Evolutionary conservation across 1,140 invertebrate species (phyloP).

Genomic region (Drepana arcuata): DNA sequence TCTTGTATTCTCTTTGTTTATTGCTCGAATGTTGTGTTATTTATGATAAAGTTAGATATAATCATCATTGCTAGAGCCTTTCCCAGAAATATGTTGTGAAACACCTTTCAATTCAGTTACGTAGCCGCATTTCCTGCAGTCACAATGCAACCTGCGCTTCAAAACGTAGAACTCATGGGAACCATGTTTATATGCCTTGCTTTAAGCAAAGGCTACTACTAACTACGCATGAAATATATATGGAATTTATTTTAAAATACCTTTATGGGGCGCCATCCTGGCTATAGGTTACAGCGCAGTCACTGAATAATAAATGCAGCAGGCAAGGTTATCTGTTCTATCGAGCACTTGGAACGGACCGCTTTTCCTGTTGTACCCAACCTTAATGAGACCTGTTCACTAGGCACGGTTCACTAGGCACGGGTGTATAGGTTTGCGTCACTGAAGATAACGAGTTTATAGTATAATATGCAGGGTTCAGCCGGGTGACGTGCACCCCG

Average conservation of each 20-base stretch:
- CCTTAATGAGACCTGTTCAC: conserved; percentile 19
- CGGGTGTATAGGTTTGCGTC: conserved; percentile 42
- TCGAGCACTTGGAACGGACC: conserved; percentile 26
- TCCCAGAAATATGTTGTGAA: no score
- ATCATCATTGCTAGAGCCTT: no score
- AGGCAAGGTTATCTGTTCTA: conserved; percentile 47
- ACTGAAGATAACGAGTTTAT: conserved; percentile 55
- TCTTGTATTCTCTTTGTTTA: no score
- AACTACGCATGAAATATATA: no score
- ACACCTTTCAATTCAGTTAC: no score
- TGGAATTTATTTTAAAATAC: conserved; percentile 49
- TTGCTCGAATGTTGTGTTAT: no score
- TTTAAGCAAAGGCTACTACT: no score
- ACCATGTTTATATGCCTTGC: no score
- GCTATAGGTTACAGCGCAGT: conserved; percentile 44
- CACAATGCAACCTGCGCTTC: no score
- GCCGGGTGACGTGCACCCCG: conserved; percentile 38
- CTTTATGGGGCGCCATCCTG: conserved; percentile 65
- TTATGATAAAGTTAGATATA: no score
- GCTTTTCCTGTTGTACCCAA: conserved; percentile 8
- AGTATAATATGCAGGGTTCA: conserved; percentile 25
- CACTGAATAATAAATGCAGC: conserved; percentile 68
- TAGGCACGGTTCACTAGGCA: conserved; percentile 15
- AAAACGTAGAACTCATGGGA: no score
- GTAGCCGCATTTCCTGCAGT: no score